Evolutionary conservation across 2,888 invertebrate genomes (phyloP).

Genomic region (Glaucopsyche alexis): DNA sequence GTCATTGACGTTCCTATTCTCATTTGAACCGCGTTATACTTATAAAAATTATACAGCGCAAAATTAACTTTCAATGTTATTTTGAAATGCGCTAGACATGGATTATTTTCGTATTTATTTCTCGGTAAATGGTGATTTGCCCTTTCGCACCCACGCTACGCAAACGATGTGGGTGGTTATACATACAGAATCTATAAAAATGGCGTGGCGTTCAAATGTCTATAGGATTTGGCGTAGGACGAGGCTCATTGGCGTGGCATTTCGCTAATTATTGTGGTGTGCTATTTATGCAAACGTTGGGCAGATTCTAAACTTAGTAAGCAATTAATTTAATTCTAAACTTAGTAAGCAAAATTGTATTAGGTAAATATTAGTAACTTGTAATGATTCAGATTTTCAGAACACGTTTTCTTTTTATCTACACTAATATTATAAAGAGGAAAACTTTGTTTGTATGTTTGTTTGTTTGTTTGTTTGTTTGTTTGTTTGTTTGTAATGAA

Average conservation of each 20-base stretch:
- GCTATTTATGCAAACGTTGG: not conserved
- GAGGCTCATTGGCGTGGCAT: slow-evolving; percentile 24
- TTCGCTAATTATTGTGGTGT: slow-evolving; percentile 14
- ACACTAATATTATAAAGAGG: too few relatives aligned
- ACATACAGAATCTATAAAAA: slow-evolving; percentile 5
- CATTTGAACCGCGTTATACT: too few relatives aligned
- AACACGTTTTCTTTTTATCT: not conserved
- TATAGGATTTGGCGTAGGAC: slow-evolving; percentile 39
- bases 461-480: too few relatives aligned
- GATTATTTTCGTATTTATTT: slow-evolving; percentile 21
- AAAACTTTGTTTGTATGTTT: too few relatives aligned
- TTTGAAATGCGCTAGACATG: slow-evolving; percentile 2
- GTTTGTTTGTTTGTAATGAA: too few relatives aligned
- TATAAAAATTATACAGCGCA: not conserved
- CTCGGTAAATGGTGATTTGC: not conserved
- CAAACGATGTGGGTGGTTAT: not conserved
- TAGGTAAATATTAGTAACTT: too few relatives aligned
- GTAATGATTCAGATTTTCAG: not conserved
- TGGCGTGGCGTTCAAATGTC: slow-evolving; percentile 12
- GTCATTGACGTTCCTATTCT: too few relatives aligned
- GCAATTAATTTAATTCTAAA: not conserved
- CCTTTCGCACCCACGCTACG: slow-evolving; percentile 5
- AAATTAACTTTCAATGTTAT: slow-evolving; percentile 4
- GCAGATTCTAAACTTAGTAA: not conserved
- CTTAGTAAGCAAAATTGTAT: too few relatives aligned